A percentile compares a stretch with the other conserved stretches of the same genome.
Conservation (phyloP, 2,113 vertebrate species). For the Engraulis encrasicolus region DNA sequence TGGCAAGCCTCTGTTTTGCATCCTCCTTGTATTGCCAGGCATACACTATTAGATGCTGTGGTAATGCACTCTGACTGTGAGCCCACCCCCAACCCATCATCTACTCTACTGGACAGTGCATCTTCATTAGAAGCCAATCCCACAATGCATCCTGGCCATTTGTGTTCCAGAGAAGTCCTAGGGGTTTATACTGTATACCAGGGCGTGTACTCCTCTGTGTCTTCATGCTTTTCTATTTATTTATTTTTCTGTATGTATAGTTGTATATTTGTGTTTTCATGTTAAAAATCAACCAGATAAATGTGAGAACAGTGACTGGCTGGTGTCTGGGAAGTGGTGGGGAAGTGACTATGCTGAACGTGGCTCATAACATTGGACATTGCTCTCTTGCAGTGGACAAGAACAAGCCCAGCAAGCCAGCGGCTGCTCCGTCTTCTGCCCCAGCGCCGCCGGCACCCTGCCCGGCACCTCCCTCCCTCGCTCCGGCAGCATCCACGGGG, state of each 20-base stretch:
- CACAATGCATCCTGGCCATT: constrained; percentile 41
- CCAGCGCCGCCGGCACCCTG: no score
- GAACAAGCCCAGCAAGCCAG: constrained; percentile 30
- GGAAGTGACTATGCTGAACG: constrained; percentile 29
- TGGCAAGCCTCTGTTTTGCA: neutral
- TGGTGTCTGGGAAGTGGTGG: neutral
- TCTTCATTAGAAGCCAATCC: constrained; percentile 48
- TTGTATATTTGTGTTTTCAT: constrained; percentile 18
- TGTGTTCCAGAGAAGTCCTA: constrained; percentile 24
- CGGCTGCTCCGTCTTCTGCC: neutral
- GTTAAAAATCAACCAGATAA: neutral
- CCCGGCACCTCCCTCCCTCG: no score
- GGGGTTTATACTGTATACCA: neutral
- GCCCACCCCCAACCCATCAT: neutral
- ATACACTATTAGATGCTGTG: neutral
- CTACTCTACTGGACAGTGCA: constrained; percentile 20
- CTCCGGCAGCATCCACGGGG: no score
- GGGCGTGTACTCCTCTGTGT: constrained; percentile 21
- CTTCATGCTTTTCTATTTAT: constrained; percentile 20
- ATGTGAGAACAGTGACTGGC: neutral
- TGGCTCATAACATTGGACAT: constrained; percentile 3
- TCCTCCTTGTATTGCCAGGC: constrained; percentile 16
- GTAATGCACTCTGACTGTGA: constrained; percentile 23
- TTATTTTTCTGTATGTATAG: neutral
- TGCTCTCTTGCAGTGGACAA: constrained; percentile 53